Evolutionary conservation across 2,888 invertebrate species (phyloP).

Genomic region (Tricholauxania praeusta): DNA sequence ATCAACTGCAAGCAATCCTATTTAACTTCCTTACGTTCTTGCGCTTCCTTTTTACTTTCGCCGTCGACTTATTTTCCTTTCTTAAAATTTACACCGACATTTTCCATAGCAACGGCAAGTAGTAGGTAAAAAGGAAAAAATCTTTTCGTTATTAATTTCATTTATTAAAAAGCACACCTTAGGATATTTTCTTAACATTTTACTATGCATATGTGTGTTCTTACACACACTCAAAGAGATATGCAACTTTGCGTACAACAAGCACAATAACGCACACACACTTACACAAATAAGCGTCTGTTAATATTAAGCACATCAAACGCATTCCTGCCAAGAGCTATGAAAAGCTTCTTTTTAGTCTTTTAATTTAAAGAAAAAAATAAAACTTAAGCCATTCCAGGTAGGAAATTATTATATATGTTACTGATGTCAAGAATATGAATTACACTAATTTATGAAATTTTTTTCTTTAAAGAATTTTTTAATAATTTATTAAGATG

Average conservation of each 20-base stretch:
- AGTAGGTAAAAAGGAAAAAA: too few species aligned
- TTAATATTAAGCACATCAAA: conserved; percentile 34
- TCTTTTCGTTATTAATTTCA: conserved; percentile 59
- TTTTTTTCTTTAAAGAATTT: too few species aligned
- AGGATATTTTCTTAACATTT: conserved; percentile 49
- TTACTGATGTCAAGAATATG: too few species aligned
- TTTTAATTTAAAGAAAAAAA: background rate
- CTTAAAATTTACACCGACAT: too few species aligned
- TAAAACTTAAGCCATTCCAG: background rate
- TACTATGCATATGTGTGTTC: conserved; percentile 15
- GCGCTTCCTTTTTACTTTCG: too few species aligned
- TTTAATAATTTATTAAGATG: too few species aligned
- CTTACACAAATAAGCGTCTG: background rate
- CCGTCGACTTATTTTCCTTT: too few species aligned
- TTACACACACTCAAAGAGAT: background rate
- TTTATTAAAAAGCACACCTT: conserved; percentile 58
- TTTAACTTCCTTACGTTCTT: too few species aligned
- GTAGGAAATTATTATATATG: background rate
- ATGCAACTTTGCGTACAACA: background rate
- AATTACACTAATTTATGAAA: too few species aligned
- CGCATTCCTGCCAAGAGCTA: conserved; percentile 23
- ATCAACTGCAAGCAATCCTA: too few species aligned
- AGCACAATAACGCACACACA: conserved; percentile 6
- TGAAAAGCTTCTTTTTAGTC: conserved; percentile 9
- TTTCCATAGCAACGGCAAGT: too few species aligned